These are phyloP conservation scores for Phortica magna DNA, from an alignment of 2,888 invertebrate species.

Conservation along the genomic window DNA sequence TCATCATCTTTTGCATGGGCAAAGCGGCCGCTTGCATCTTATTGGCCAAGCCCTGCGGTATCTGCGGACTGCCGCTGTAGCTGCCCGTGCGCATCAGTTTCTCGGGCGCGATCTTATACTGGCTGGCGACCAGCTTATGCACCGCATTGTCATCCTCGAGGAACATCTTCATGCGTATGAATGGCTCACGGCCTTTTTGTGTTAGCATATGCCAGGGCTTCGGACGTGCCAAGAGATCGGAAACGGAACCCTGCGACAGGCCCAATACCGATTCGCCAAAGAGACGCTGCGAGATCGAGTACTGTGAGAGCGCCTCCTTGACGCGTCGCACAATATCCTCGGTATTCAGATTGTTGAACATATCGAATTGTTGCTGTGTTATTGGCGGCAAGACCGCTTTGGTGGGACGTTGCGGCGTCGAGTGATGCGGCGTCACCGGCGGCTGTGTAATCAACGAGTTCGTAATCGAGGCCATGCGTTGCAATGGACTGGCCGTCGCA, in stretches of 20 bases:
- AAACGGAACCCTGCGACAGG: slow-evolving; percentile 97
- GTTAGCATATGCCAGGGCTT: slow-evolving; percentile 99
- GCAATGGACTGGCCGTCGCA: slow-evolving; percentile 94
- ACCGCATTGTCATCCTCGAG: slow-evolving; percentile 97
- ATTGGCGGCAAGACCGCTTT: slow-evolving; percentile 98
- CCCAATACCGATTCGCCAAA: slow-evolving; percentile 99
- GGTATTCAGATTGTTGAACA: slow-evolving; percentile 98
- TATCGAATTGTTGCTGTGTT: slow-evolving; percentile 98
- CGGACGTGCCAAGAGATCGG: slow-evolving; percentile 96
- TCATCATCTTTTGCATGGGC: slow-evolving; percentile 85
- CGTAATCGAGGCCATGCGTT: slow-evolving; percentile 98
- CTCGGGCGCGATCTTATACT: slow-evolving; percentile 98
- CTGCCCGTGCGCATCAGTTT: slow-evolving; percentile 97
- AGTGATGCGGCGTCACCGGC: slow-evolving; percentile 90
- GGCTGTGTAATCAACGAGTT: slow-evolving; percentile 96
- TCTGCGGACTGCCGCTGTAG: slow-evolving; percentile 90
- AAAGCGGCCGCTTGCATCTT: slow-evolving; percentile 84
- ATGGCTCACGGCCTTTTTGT: slow-evolving; percentile 96
- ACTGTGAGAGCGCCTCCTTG: slow-evolving; percentile 95
- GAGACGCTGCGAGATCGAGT: slow-evolving; percentile 97
- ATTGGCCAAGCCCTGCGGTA: slow-evolving; percentile 84
- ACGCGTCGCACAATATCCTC: slow-evolving; percentile 98
- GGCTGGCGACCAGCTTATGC: slow-evolving; percentile 96
- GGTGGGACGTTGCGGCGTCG: slow-evolving; percentile 90
- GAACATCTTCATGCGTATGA: slow-evolving; percentile 99